phyloP scores from a whole-genome alignment of 2,797 vertebrate genomes.

The Acropternis orthonyx region DNA sequence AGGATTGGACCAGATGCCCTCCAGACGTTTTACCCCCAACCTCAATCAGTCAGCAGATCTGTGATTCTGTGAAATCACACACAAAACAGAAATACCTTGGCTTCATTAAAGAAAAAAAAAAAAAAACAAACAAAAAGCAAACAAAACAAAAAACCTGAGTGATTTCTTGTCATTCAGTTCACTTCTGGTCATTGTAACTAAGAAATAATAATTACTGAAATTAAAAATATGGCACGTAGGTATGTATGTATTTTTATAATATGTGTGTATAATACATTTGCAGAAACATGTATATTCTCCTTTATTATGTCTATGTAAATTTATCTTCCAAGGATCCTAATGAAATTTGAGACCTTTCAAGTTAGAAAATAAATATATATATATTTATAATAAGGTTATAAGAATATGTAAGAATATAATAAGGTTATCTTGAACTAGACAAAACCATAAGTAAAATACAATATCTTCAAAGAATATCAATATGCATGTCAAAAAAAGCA shows the following conservation, averaged over 20 bases:
- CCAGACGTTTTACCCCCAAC: background rate
- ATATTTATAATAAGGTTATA: background rate
- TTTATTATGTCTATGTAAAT: background rate
- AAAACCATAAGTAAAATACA: background rate
- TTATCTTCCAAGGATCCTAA: background rate
- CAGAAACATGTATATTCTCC: background rate
- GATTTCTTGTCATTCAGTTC: background rate
- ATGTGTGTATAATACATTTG: background rate
- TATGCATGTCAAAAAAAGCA: background rate
- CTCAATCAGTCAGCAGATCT: background rate
- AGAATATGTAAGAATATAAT: background rate
- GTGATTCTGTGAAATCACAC: background rate
- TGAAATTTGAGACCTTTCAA: background rate
- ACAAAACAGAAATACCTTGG: background rate
- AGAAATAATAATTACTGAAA: background rate
- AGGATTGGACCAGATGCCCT: fast-evolving
- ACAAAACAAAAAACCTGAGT: background rate
- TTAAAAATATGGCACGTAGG: background rate
- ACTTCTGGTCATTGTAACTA: background rate
- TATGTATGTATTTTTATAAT: background rate
- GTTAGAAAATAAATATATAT: background rate
- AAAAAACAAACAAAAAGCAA: background rate
- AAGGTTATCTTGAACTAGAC: background rate
- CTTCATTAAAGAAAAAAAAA: background rate
- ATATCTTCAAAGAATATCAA: background rate